Conservation (phyloP, 2,888 invertebrate genomes). For the Zeuzera pyrina region DNA sequence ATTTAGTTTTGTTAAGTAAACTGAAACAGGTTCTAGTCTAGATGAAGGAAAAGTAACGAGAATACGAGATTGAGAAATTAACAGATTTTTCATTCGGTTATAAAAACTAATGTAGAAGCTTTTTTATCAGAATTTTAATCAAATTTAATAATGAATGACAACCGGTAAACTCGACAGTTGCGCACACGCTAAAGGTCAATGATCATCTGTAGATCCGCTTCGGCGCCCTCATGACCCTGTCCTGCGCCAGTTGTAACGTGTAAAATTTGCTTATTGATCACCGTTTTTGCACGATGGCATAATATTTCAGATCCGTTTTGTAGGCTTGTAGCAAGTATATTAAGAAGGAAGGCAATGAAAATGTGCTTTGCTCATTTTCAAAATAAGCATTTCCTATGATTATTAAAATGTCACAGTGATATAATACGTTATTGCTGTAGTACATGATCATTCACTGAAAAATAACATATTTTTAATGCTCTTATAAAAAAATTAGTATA, state of each 20-base stretch:
- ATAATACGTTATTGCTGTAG: no score
- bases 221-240: slow-evolving; percentile 68
- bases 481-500: no score
- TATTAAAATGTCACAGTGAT: no score
- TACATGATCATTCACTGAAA: no score
- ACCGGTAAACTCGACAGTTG: slow-evolving; percentile 55
- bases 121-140: slow-evolving; percentile 24
- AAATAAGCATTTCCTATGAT: no score
- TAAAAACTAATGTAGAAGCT: slow-evolving; percentile 4
- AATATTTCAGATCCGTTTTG: neutral
- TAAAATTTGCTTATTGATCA: slow-evolving; percentile 53
- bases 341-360: no score
- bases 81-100: neutral
- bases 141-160: slow-evolving; percentile 53
- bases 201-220: slow-evolving; percentile 72
- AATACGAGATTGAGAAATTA: neutral
- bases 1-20: slow-evolving; percentile 22
- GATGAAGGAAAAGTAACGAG: no score
- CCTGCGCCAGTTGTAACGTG: slow-evolving; percentile 41
- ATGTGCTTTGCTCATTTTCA: neutral
- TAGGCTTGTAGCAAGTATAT: no score
- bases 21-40: slow-evolving; percentile 21
- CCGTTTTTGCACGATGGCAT: slow-evolving; percentile 8
- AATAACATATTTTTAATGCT: no score
- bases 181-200: slow-evolving; percentile 69